Evolutionary conservation across 2,888 invertebrate species (phyloP), one percentile per base, ranked within the genome.

Genomic region (Parascotia fuliginaria): DNA sequence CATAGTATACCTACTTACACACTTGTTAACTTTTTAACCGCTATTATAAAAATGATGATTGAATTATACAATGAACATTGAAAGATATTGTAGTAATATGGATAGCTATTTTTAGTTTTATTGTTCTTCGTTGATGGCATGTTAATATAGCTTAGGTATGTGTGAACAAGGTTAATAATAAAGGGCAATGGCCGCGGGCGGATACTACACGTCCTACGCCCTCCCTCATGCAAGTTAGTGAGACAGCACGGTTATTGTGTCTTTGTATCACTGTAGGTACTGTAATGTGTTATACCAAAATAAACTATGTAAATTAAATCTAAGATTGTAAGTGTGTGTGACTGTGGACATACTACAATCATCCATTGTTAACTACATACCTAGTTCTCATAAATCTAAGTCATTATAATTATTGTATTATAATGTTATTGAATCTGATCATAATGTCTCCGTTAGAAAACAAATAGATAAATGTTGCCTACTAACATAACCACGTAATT

Each of bases 161-260:
- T 65, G 57, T 65, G 67, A 54, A 75, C 83, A 83, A 85, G 83
- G 85, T 85, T 84, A 84, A 75, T 65, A 65, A 53, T 54, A 55
- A 68, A 70, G 87, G 81, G 79, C 84, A 83, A 73, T 68, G 83
- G 55, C 85, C 86, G 67, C 67, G 60, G 57, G 65, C 78, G 79
- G 76, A 77, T 75, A 73, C 75, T 54, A 66, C 76, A 65, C 77
- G 79, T 77, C 77, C 75, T 78, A 73, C 73, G 69, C 73, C 70
- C 71, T 68, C 67, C 62, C 64, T 61, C 53, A 51, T 55, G 48
- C 55, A 51, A 57, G 55, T 52, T 60, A 55, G 41, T 58, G 54
- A 64, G 59, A 55, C 58, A 55, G 55, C 60, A 42, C 55, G 41
- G 31, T 31, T 3, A 13, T 9, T 31, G 19, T 28, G 12, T 27